Conservation (phyloP, 92 coral and sea anemone species). For the Epizoanthus scotinus region DNA sequence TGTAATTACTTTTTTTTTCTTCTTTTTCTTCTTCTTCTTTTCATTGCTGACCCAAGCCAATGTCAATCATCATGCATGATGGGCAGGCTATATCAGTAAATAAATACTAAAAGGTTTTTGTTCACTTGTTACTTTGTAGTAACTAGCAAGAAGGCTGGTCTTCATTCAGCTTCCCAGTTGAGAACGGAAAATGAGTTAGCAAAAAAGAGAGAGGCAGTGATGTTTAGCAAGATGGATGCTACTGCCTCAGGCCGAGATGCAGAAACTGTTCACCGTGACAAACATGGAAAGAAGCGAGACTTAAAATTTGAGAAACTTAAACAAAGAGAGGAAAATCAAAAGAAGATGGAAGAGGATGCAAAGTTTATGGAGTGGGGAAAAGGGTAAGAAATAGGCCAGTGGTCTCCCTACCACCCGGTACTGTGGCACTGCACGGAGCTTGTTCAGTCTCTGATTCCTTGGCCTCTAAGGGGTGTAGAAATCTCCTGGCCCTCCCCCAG, state of each 20-base stretch:
- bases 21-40: too few species aligned
- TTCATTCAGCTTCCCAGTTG: constrained; percentile 79
- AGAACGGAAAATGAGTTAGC: constrained; percentile 66
- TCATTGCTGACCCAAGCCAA: too few species aligned
- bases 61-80: too few species aligned
- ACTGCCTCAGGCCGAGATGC: constrained; percentile 72
- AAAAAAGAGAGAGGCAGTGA: constrained; percentile 66
- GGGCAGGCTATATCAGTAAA: too few species aligned
- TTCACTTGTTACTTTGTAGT: neutral
- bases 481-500: too few species aligned
- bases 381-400: constrained; percentile 79
- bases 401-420: too few species aligned
- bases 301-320: constrained; percentile 70
- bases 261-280: constrained; percentile 93
- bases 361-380: constrained; percentile 93
- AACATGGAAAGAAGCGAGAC: constrained; percentile 77
- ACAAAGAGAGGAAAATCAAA: constrained; percentile 79
- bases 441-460: too few species aligned
- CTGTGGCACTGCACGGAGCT: too few species aligned
- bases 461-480: too few species aligned
- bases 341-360: constrained; percentile 83
- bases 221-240: constrained; percentile 80
- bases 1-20: too few species aligned
- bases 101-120: neutral
- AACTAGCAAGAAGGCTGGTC: constrained; percentile 78